A percentile compares a stretch with the other conserved stretches of the same genome.
phyloP scores from a whole-genome alignment of 1,140 invertebrate genomes.

The Trachymyrmex septentrionalis region DNA sequence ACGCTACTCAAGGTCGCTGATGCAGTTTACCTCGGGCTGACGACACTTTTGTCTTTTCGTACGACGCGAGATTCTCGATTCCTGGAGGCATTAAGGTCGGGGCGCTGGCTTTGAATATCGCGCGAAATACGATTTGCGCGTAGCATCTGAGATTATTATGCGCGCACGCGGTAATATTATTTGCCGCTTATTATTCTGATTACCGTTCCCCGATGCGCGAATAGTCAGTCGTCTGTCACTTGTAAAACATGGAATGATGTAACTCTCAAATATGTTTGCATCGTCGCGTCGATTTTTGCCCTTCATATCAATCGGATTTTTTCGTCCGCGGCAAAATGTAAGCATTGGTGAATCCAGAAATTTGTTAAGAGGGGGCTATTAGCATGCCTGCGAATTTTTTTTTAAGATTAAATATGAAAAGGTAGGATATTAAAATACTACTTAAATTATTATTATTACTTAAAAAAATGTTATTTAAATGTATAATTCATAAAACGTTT shows the following conservation, averaged over 20 bases:
- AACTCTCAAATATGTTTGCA: not conserved
- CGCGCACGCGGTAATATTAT: not conserved
- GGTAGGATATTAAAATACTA: no score
- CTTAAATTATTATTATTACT: no score
- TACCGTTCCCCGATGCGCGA: constrained; percentile 18
- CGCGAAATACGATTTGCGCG: constrained; percentile 42
- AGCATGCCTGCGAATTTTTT: no score
- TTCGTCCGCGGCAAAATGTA: not conserved
- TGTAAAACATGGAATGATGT: not conserved
- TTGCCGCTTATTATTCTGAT: constrained; percentile 46
- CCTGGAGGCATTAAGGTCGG: constrained; percentile 29
- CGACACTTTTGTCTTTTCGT: constrained; percentile 49
- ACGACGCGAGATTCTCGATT: constrained; percentile 53
- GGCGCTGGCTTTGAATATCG: constrained; percentile 27
- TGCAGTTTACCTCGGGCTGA: constrained; percentile 60
- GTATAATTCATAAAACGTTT: no score
- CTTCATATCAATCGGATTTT: not conserved
- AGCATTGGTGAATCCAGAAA: no score
- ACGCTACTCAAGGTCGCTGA: constrained; percentile 73
- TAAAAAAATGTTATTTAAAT: no score
- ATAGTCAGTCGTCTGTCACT: not conserved
- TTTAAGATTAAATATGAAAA: no score
- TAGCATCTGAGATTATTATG: constrained; percentile 41
- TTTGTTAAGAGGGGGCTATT: no score
- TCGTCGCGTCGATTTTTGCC: not conserved